phyloP scores from a whole-genome alignment of 2,797 vertebrate species.

The Labeo calbasu region DNA sequence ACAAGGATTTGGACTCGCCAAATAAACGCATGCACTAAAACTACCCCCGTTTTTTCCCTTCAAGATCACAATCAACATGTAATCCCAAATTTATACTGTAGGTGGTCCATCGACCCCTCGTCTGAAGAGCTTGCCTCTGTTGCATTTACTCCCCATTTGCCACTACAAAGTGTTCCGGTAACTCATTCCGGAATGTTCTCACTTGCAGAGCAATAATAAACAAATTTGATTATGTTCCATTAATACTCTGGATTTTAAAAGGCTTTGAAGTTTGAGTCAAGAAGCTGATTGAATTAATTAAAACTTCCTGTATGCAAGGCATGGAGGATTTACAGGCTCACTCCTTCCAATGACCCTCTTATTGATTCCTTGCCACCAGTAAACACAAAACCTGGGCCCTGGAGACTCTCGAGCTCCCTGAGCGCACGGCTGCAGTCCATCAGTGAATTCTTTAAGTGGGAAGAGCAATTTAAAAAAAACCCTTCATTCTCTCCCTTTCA shows the following conservation, averaged over 20 bases:
- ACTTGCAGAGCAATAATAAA: conserved; percentile 31
- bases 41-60: conserved; percentile 13
- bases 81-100: background rate
- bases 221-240: conserved; percentile 68
- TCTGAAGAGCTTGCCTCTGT: background rate
- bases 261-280: conserved; percentile 68
- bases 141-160: conserved; percentile 40
- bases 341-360: conserved; percentile 62
- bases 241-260: conserved; percentile 72
- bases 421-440: conserved; percentile 9
- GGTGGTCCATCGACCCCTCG: background rate
- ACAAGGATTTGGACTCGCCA: conserved; percentile 28
- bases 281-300: conserved; percentile 77
- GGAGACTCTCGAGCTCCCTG: conserved; percentile 30
- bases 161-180: conserved; percentile 13
- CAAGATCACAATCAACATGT: conserved; percentile 8
- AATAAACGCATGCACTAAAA: conserved; percentile 8
- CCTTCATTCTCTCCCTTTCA: conserved; percentile 64
- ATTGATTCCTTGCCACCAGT: conserved; percentile 49
- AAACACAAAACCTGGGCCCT: conserved; percentile 25
- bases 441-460: conserved; percentile 27
- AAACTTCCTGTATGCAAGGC: conserved; percentile 66
- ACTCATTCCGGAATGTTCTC: conserved; percentile 10
- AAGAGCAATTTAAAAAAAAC: conserved; percentile 24
- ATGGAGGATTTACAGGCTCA: conserved; percentile 66